phyloP scores from a whole-genome alignment of 2,797 vertebrate genomes.

The Silurus lanzhouensis region DNA sequence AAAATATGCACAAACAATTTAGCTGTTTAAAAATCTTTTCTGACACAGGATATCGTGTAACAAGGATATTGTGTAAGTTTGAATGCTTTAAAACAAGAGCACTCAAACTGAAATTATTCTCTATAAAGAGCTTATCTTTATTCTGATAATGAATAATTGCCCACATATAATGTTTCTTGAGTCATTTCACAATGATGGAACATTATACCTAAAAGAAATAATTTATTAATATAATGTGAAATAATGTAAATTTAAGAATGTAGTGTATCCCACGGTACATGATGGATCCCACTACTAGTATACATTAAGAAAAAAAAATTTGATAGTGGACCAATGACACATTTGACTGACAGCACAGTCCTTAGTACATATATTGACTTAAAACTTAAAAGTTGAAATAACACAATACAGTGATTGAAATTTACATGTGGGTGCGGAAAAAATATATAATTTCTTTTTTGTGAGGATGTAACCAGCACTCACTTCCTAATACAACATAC shows the following conservation, averaged over 20 bases:
- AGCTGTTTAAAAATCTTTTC: neutral
- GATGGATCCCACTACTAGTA: neutral
- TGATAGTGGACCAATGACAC: neutral
- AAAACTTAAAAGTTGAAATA: neutral
- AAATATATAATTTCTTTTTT: neutral
- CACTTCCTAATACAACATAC: neutral
- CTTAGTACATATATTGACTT: neutral
- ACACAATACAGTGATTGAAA: neutral
- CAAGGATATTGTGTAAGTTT: neutral
- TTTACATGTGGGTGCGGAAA: neutral
- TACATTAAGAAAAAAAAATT: neutral
- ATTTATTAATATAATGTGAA: too few species aligned
- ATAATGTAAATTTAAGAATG: neutral
- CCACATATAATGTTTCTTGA: neutral
- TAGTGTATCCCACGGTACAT: neutral
- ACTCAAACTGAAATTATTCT: neutral
- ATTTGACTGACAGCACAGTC: neutral
- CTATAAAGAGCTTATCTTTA: neutral
- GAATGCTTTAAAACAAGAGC: neutral
- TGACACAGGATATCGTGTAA: neutral
- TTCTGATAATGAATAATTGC: neutral
- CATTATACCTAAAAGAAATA: neutral
- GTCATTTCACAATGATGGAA: neutral
- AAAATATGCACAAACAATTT: neutral
- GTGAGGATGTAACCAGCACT: neutral